Evolutionary conservation across 2,113 vertebrate species (phyloP), one percentile per base, ranked within the genome.

Genomic region (Aspiorhynchus laticeps): DNA sequence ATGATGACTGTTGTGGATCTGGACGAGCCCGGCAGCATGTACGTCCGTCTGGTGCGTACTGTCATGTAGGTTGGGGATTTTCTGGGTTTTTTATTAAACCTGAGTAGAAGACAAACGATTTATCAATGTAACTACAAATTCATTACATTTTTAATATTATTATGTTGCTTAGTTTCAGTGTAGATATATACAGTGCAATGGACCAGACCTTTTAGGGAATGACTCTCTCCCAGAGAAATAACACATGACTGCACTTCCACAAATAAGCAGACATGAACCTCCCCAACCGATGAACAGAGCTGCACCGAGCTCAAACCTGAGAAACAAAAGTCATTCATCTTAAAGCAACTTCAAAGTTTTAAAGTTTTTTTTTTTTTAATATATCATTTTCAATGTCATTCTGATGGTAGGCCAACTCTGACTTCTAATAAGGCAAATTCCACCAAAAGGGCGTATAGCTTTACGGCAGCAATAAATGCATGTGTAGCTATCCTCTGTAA

Each of bases 241-340:
- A 90, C 93, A 95, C 94, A 97, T 94, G 91, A 98, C 95, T 17
- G 92, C 80, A 51, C 96, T 96, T 28, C 96, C 97, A 77, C 93
- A 94, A 83, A 99, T 94, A 90, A 97, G 96, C 85, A 99, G 96
- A 1, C 95, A 93, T 15, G 98, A 95, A 89, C 98, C 98, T 71
- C 97, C 97, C 97, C 97, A 99, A 80, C 98, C 98, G 59, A 98
- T 91, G 85, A 99, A 99, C 83, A 99, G 88, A 17, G 96, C 98
- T 8, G 97, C 96, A 92, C 98, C 97, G 65, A 99, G 89, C 94
- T 99, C 98, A 94, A 94, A 99, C 91, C 97, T 97, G 81, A 71
- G 71, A 90, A 31, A 19, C 9, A 79, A 90, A 90, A 90, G 86
- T 84, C 2, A 7, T 14, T 33, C 21, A 19, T 36, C 21, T 83